These are phyloP conservation scores for Gadopsis bispinosus DNA, from an alignment of 2,797 vertebrate species.

Conservation along the genomic window DNA sequence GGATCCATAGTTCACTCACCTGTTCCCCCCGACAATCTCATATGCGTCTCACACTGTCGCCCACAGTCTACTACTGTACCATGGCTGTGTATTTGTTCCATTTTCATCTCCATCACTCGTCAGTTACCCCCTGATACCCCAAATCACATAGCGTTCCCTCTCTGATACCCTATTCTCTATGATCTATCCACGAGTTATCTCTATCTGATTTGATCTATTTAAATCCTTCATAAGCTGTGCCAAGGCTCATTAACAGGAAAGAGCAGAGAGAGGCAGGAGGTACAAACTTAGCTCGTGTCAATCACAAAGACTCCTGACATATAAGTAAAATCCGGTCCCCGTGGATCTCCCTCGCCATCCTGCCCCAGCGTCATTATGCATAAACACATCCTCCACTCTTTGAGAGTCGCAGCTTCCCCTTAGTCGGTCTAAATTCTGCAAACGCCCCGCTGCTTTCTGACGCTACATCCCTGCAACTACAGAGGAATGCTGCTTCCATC, in stretches of 20 bases:
- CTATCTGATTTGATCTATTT: constrained; percentile 72
- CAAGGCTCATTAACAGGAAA: constrained; percentile 66
- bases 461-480: constrained; percentile 32
- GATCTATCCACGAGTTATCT: constrained; percentile 59
- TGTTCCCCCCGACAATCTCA: background rate
- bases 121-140: constrained; percentile 42
- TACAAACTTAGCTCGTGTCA: constrained; percentile 65
- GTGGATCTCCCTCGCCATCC: constrained; percentile 44
- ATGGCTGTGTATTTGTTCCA: constrained; percentile 39
- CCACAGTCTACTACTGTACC: background rate
- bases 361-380: constrained; percentile 58
- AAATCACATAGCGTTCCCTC: constrained; percentile 53
- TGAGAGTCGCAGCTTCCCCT: constrained; percentile 57
- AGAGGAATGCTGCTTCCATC: constrained; percentile 42
- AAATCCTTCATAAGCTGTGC: constrained; percentile 63
- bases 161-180: constrained; percentile 64
- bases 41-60: constrained; percentile 1
- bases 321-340: constrained; percentile 54
- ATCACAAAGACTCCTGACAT: constrained; percentile 68
- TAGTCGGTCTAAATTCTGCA: constrained; percentile 54
- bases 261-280: constrained; percentile 43
- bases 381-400: constrained; percentile 54
- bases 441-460: constrained; percentile 42
- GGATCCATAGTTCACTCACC: constrained; percentile 28
- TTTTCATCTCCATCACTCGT: constrained; percentile 40